Evolutionary conservation across 2,797 vertebrate species (phyloP), one percentile per base, ranked within the genome.

Genomic region (Intellagama lesueurii): DNA sequence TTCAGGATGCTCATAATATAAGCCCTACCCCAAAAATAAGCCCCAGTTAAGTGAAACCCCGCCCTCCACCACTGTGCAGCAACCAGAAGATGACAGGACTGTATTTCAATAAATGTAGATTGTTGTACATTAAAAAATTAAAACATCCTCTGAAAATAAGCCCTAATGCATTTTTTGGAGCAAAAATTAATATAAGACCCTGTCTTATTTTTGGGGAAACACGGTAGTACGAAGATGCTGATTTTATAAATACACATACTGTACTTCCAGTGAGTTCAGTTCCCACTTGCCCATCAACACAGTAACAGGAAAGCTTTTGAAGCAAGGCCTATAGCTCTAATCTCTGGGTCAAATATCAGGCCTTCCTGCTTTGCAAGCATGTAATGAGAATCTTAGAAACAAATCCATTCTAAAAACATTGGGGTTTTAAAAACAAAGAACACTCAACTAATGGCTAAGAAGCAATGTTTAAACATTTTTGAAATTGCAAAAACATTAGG

Each of bases 361-460:
- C 93, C 52, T 87, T 77, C 35, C 78, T 87, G 84, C 40, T 90
- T 77, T 0, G 75, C 83, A 86, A 92, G 84, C 7, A 80, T 83
- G 0, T 90, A 47, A 69, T 91, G 28, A 79, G 91, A 78, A 40
- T 88, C 69, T 92, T 92, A 83, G 49, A 83, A 87, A 82, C 28
- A 60, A 75, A 56, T 7, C 9, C 69, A 56, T 35, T 81, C 19
- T 7, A 32, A 64, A 81, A 24, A 81, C n/a, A 64, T 9, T 5
- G 22, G 1, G 17, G 7, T n/a, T 73, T 73, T 30, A 80, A 87
- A 70, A 56, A 35, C 66, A 72, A 72, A 28, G 76, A 81, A 72
- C 8, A 47, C 14, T 35, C 5, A 22, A 66, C 35, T 22, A 76
- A n/a, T 28, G n/a, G 44, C n/a, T 77, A 52, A 49, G 40, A 60